Percentiles rank a stretch among this genome's conserved stretches.
Evolutionary conservation across 2,797 vertebrate genomes (phyloP).

Genomic region (Eulemur coronatus): DNA sequence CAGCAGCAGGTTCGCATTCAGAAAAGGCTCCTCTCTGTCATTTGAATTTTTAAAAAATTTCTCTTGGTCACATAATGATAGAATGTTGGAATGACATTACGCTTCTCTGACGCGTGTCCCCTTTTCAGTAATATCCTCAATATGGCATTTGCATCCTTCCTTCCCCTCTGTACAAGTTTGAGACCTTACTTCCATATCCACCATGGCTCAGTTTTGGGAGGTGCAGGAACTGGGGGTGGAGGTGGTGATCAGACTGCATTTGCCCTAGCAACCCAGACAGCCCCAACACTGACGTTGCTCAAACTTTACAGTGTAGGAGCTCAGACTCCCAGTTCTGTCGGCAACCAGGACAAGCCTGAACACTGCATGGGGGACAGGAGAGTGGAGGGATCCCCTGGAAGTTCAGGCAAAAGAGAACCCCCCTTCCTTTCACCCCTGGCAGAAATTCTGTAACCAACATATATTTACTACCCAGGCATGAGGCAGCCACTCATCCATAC

Average conservation of each 20-base stretch:
- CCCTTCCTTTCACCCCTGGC: background rate
- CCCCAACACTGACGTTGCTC: background rate
- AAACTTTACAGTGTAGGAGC: slow-evolving; percentile 41
- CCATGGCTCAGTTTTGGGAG: background rate
- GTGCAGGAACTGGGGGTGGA: background rate
- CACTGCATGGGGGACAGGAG: background rate
- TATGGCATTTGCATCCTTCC: slow-evolving; percentile 50
- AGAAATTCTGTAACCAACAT: slow-evolving; percentile 9
- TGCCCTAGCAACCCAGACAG: background rate
- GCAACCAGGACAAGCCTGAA: slow-evolving; percentile 6
- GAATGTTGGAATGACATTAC: background rate
- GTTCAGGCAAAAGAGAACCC: background rate
- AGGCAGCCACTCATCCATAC: slow-evolving; percentile 46
- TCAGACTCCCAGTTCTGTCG: background rate
- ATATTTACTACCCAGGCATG: slow-evolving; percentile 41
- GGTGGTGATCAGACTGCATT: background rate
- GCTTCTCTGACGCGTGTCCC: background rate
- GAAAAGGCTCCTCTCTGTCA: slow-evolving; percentile 63
- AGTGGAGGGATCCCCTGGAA: background rate
- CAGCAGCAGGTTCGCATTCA: slow-evolving; percentile 5
- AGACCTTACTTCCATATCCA: background rate
- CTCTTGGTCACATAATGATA: background rate
- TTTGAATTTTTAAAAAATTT: background rate
- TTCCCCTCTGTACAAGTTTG: slow-evolving; percentile 2
- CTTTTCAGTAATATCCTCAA: background rate